Base-by-base conservation (phyloP, 2,888 invertebrate species). In the Dioctria linearis region DNA sequence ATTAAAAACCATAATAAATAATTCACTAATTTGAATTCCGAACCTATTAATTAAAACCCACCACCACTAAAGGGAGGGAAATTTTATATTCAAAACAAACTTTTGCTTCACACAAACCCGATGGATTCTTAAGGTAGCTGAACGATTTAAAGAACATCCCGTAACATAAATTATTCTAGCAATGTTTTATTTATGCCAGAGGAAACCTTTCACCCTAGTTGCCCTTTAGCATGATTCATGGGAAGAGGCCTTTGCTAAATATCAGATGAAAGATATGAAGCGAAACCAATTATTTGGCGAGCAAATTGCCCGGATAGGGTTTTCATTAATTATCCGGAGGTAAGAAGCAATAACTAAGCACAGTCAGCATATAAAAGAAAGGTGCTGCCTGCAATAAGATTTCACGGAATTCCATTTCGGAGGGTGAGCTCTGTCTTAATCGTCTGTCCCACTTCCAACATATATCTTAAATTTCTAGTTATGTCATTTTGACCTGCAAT, bases 231-330 rank as follows among this genome's bases (percentile, higher is more conserved):
- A 76, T 76, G 76, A 76, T 76, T 76, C 63, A 76, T 76, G 61
- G 76, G 46, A 39, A 13, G 76, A 76, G 76, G 63, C 63, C 2
- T 63, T 49, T 76, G 76, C 63, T 76, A 76, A 76, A 76, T 76
- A 76, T 76, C 76, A 76, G 76, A 76, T 76, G 76, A 82, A 82
- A 80, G 80, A 80, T 82, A 82, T 80, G 82, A 73, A 76, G 71
- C 82, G 80, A 82, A 66, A 75, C 80, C 78, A 82, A 82, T 82
- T 82, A 82, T 80, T 82, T 82, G 82, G 82, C 80, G 80, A 82
- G 80, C 82, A 82, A 82, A 82, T 82, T 82, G 79, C 80, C 82
- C 82, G 82, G 82, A 82, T 82, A 82, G 80, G 82, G 82, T 79
- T 80, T 80, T 80, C 82, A 80, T 82, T 82, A 82, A 82, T 82